These are phyloP conservation scores for Nautilus pompilius DNA, from an alignment of 1,140 invertebrate genomes.

Conservation along the genomic window DNA sequence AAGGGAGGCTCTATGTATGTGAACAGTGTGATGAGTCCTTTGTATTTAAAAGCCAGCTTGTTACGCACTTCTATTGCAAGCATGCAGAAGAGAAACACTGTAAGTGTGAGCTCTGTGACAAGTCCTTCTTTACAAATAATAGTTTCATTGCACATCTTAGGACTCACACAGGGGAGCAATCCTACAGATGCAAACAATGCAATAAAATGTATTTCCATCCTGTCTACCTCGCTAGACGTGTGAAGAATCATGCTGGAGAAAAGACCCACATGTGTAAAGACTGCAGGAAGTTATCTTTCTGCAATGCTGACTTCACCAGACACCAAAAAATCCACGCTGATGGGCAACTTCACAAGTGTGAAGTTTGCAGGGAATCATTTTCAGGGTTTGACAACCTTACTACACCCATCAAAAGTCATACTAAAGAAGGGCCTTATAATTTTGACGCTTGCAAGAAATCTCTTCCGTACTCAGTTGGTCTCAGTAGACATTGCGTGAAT, in stretches of 20 bases:
- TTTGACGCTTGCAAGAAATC: conserved; percentile 15
- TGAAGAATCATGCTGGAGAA: background rate
- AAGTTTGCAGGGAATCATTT: conserved; percentile 8
- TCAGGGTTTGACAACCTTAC: conserved; percentile 1
- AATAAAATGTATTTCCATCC: conserved; percentile 9
- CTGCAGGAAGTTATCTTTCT: too few relatives aligned
- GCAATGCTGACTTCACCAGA: too few relatives aligned
- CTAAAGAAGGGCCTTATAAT: conserved; percentile 15
- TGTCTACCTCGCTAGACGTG: conserved; percentile 7
- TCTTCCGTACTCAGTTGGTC: conserved; percentile 19
- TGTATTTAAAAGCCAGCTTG: too few relatives aligned
- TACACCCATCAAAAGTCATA: conserved; percentile 59
- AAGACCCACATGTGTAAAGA: too few relatives aligned
- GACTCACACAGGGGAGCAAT: conserved; percentile 25
- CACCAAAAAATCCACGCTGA: background rate
- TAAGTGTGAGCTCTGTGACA: conserved; percentile 9
- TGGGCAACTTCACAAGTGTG: conserved; percentile 63
- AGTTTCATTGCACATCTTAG: conserved; percentile 28
- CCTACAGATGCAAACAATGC: conserved; percentile 45
- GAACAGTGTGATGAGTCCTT: too few relatives aligned
- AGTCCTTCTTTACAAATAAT: conserved; percentile 50
- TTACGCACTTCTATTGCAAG: too few relatives aligned
- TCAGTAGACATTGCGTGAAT: conserved; percentile 49
- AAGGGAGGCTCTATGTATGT: too few relatives aligned
- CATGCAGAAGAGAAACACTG: conserved; percentile 7